Conservation (phyloP, 2,797 vertebrate genomes). For the Diplodus sargus region DNA sequence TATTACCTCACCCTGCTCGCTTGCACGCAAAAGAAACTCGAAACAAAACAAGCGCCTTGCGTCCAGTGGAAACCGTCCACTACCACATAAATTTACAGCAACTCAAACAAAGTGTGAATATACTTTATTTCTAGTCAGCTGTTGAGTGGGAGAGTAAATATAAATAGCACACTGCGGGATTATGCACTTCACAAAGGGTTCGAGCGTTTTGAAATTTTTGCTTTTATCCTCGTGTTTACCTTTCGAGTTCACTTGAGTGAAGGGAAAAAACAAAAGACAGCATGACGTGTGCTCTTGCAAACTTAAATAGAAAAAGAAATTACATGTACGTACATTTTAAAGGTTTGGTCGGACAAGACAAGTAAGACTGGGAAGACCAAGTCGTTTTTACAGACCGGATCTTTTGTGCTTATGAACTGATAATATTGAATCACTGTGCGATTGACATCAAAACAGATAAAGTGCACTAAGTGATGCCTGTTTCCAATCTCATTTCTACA, state of each 20-base stretch:
- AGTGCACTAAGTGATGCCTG: no score
- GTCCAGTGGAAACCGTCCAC: constrained; percentile 15
- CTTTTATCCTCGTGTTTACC: constrained; percentile 60
- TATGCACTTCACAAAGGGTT: constrained; percentile 37
- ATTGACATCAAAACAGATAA: no score
- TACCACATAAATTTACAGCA: constrained; percentile 4
- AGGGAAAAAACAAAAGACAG: constrained; percentile 8
- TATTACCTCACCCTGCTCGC: neutral
- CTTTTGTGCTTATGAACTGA: neutral
- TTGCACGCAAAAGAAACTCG: neutral
- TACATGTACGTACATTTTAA: neutral
- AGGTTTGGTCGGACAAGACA: neutral
- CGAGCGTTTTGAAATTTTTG: constrained; percentile 42
- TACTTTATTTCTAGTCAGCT: constrained; percentile 35
- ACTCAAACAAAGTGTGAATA: constrained; percentile 35
- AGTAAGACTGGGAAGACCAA: neutral
- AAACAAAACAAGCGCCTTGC: constrained; percentile 17
- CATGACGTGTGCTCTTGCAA: constrained; percentile 1
- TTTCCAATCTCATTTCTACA: neutral
- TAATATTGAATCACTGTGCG: no score
- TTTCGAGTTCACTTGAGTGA: constrained; percentile 35
- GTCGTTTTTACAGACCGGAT: neutral
- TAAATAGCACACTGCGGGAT: constrained; percentile 47
- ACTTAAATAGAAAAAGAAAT: neutral
- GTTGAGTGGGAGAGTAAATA: constrained; percentile 57